Conservation (phyloP, 2,113 vertebrate species). For the Ceuthmochares aereus region DNA sequence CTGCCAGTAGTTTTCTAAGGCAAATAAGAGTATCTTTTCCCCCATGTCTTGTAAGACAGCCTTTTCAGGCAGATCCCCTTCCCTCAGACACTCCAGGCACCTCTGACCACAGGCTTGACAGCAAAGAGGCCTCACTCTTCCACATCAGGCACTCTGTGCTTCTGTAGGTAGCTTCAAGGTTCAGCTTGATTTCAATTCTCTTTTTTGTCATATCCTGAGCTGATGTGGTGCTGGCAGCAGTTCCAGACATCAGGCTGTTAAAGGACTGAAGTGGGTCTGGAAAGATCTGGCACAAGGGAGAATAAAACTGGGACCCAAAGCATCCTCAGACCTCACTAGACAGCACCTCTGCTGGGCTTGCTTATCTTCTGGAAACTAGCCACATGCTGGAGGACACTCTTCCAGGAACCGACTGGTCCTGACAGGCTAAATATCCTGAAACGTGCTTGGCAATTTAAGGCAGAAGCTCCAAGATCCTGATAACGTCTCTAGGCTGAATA, state of each 20-base stretch:
- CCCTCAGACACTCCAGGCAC: background rate
- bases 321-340: background rate
- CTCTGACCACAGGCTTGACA: background rate
- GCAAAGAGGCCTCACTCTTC: background rate
- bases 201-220: background rate
- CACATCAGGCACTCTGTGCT: background rate
- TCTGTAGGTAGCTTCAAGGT: background rate
- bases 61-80: background rate
- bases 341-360: background rate
- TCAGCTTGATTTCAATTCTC: background rate
- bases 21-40: background rate
- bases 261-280: background rate
- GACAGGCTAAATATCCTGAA: background rate
- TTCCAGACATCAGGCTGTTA: background rate
- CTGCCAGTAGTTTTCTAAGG: background rate
- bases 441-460: background rate
- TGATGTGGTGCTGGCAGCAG: background rate
- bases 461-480: background rate
- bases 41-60: background rate
- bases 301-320: background rate
- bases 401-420: background rate
- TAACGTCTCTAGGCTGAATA: background rate
- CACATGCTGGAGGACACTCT: background rate
- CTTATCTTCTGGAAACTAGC: background rate
- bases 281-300: background rate